Evolutionary conservation across 2,797 vertebrate species (phyloP), one percentile per base, ranked within the genome.

Genomic region (Trematomus bernacchii): DNA sequence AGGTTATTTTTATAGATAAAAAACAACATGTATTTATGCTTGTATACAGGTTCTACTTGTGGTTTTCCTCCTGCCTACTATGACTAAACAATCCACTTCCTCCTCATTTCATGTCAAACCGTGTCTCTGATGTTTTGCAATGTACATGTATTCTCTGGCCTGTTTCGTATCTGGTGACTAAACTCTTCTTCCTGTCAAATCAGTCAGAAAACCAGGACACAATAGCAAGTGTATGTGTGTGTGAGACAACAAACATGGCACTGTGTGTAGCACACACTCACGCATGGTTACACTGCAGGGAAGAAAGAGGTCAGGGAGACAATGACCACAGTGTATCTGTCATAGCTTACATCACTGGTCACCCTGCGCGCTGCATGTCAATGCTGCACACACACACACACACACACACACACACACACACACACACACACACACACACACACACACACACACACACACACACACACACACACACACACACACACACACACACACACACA

Each of bases 311-410:
- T 73, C 84, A 74, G 59, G 77, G 82, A 91, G 84, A 95, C 93
- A 94, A 95, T 92, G 93, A 84, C 88, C 86, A 78, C 87, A 91
- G 90, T 93, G 93, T 94, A 85, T 88, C 86, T 86, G 85, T 84
- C 83, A 86, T 80, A 60, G 85, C 90, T 95, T 93, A 93, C 94
- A 93, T 95, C 94, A 95, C 68, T 66, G 78, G 73, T 74, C 74
- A 73, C 82, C 77, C 80, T 77, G 71, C 73, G 76, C 3, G 61
- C 79, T 83, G 78, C 82, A 73, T 85, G 71, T 86, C 79, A 87
- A 83, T 76, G 74, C 68, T 59, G 30, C 80, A 59, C 27, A 76
- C 68, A 77, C 55, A 71, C 73, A 71, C 72, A 73, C 69, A 60
- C 44, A 57, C 37, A 43, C 52, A 51, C 53, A 59, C 53, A 72